phyloP scores from a whole-genome alignment of 2,888 invertebrate genomes.

The Ptilodon capucinus region DNA sequence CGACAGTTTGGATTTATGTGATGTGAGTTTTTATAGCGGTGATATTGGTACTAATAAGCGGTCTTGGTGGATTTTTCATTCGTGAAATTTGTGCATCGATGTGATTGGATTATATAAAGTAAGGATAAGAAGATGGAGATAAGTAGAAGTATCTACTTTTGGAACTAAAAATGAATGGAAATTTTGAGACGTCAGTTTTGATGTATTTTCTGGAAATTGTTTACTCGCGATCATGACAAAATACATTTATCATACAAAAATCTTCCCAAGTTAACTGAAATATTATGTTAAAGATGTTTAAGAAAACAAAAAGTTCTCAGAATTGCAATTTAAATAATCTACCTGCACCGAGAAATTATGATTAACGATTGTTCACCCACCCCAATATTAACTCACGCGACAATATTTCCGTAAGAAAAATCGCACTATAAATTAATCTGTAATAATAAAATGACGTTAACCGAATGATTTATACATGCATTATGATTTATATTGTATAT shows the following conservation, averaged over 20 bases:
- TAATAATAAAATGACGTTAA: conserved; percentile 61
- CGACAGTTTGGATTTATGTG: conserved; percentile 35
- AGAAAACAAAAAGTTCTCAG: not conserved
- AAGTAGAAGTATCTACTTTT: not conserved
- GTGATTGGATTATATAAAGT: not conserved
- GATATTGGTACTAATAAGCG: too few relatives aligned
- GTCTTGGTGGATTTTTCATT: not conserved
- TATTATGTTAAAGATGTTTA: not conserved
- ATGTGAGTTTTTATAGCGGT: not conserved
- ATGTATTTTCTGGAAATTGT: too few relatives aligned
- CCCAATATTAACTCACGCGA: conserved; percentile 24
- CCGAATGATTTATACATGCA: conserved; percentile 57
- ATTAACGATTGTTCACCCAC: conserved; percentile 21
- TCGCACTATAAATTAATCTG: conserved; percentile 52
- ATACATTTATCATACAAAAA: too few relatives aligned
- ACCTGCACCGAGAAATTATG: conserved; percentile 1
- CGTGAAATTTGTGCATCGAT: not conserved
- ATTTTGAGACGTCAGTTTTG: too few relatives aligned
- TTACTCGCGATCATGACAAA: too few relatives aligned
- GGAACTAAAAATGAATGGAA: not conserved
- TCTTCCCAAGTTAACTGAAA: not conserved
- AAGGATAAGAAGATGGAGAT: not conserved
- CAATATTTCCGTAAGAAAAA: conserved; percentile 45
- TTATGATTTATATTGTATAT: conserved; percentile 69
- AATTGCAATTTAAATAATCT: not conserved